A percentile compares a stretch with the other conserved stretches of the same genome.
Conservation (phyloP, 2,113 vertebrate genomes). For the Perccottus glenii region DNA sequence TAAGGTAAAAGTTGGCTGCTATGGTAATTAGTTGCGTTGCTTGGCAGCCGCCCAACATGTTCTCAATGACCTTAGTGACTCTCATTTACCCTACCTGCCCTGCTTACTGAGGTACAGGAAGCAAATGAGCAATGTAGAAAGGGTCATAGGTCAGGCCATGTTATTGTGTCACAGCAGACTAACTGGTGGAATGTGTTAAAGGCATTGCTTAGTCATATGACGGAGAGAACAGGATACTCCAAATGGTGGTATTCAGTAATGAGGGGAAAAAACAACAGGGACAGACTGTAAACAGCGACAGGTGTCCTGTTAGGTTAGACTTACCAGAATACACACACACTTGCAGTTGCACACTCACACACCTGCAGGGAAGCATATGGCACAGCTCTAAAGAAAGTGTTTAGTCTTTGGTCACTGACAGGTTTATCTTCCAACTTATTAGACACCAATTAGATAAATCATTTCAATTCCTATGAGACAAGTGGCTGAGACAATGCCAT, state of each 20-base stretch:
- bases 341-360: conserved; percentile 21
- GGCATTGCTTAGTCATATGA: conserved; percentile 20
- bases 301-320: conserved; percentile 65
- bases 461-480: conserved; percentile 8
- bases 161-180: conserved; percentile 45
- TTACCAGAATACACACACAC: conserved; percentile 26
- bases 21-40: conserved; percentile 48
- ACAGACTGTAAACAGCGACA: conserved; percentile 68
- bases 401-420: conserved; percentile 60
- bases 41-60: conserved; percentile 41
- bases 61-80: conserved; percentile 52
- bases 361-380: conserved; percentile 61
- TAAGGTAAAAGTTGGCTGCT: conserved; percentile 8
- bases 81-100: conserved; percentile 58
- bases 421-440: conserved; percentile 30
- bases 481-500: neutral
- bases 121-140: conserved; percentile 41
- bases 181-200: conserved; percentile 47
- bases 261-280: conserved; percentile 68
- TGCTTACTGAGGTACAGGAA: conserved; percentile 65
- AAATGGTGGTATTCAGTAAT: conserved; percentile 70
- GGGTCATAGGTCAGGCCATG: conserved; percentile 66
- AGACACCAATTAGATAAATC: conserved; percentile 20
- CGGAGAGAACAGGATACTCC: conserved; percentile 46
- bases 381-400: conserved; percentile 48